Base-by-base conservation (phyloP, 2,113 vertebrate genomes). In the Cheilinus undulatus region DNA sequence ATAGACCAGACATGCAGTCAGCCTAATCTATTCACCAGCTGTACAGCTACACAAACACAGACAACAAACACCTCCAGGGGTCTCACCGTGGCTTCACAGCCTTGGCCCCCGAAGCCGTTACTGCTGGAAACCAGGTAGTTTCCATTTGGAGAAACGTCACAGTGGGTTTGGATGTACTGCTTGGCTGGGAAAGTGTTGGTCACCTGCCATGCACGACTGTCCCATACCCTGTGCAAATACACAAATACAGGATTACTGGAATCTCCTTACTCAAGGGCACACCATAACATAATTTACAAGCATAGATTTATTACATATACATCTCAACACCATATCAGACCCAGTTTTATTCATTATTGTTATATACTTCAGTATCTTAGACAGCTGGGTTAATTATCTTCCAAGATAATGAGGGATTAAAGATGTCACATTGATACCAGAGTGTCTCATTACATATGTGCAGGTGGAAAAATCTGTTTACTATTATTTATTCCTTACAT, bases 141-240 rank as follows among this genome's bases (percentile, higher is more conserved):
- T 19, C 95, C 95, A 5, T 97, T 96, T 22, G 69, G 66, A 76
- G 95, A 97, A 71, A 94, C 94, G 0, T 95, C 96, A 38, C 97
- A 99, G 93, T 96, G 93, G 0, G 94, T 99, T 93, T 99, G 97
- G 45, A 99, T 96, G 84, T 99, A 95, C 80, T 92, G 95, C 92
- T 97, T 97, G 53, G 94, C 76, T 2, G 96, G 96, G 78, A 99
- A 98, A 0, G 90, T 73, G 67, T 96, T 95, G n/a, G 94, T 95
- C 60, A 98, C 95, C 89, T 93, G 95, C 90, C 97, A 96, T 1
- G 88, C 83, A 49, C 96, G 95, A 80, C 94, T 96, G 90, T 99
- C 97, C 97, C 97, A 99, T 26, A 99, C 83, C 87, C 97, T 99
- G 92, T 23, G 69, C 20, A 67, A 28, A 72, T 14, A 50, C 49